Percentiles rank a stretch among this genome's conserved stretches.
Conservation (phyloP, 2,888 invertebrate genomes). For the Candidula unifasciata region DNA sequence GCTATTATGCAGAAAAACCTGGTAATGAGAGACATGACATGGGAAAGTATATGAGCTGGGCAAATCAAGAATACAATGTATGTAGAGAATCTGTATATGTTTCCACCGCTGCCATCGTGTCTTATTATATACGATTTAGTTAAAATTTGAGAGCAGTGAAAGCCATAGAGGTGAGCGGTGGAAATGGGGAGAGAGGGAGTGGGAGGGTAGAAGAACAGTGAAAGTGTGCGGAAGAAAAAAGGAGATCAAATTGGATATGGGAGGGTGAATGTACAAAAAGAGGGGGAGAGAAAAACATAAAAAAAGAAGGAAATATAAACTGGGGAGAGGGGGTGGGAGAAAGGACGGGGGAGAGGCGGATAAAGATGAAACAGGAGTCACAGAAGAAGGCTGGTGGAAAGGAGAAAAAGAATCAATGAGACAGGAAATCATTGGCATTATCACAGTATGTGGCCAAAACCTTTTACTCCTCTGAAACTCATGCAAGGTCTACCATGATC, state of each 20-base stretch:
- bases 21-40: not conserved
- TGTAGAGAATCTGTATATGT: not conserved
- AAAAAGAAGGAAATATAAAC: not conserved
- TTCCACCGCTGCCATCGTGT: too few species aligned
- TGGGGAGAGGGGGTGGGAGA: not conserved
- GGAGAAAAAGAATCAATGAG: too few species aligned
- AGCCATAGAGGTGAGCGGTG: not conserved
- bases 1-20: not conserved
- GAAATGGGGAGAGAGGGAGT: not conserved
- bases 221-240: not conserved
- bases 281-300: not conserved
- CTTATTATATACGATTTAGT: not conserved
- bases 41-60: not conserved
- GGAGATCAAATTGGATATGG: not conserved
- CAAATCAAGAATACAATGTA: not conserved
- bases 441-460: too few species aligned
- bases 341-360: not conserved
- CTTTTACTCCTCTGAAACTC: too few species aligned
- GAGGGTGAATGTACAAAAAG: not conserved
- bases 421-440: too few species aligned
- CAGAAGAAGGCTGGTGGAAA: too few species aligned
- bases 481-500: too few species aligned
- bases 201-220: not conserved
- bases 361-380: not conserved
- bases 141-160: not conserved